Evolutionary conservation across 2,888 invertebrate species (phyloP), one percentile per base, ranked within the genome.

Genomic region (Erpobdella octoculata): DNA sequence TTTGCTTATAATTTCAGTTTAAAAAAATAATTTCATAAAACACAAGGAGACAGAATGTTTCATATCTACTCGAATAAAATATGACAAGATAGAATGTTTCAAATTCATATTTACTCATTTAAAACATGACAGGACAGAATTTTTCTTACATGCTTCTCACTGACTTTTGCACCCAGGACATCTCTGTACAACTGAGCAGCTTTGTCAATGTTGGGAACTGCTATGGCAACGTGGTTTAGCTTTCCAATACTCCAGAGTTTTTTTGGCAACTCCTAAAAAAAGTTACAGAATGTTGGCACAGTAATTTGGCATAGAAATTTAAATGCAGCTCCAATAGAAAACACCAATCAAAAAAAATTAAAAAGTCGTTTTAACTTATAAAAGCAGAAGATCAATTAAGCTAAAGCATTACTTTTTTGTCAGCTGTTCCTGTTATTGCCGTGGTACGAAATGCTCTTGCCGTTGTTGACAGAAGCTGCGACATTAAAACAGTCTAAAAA

Each of bases 171-270:
- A 38, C 86, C 86, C 37, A 87, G 80, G 35, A 86, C 80, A 79
- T 87, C 85, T 75, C 83, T 81, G 79, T 86, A 87, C 73, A 87
- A 81, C 12, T 81, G 77, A 2, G 85, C 79, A 18, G 86, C 80
- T 71, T 82, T 84, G 68, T 85, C 83, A 62, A 87, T 78, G 76
- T 87, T 84, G 12, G 86, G 85, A 12, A 85, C 85, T 48, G 87
- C 87, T 73, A 88, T 85, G 35, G 87, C 87, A 21, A 88, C 85
- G 80, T 87, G 87, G 78, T 87, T 87, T 15, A 88, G 80, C 75
- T 82, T 83, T 9, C 87, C 86, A 48, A 87, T 77, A 70, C 84
- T 82, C 82, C 83, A 83, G 4, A 76, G 73, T 35, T 64, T 73
- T 12, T 71, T 71, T 25, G 74, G 72, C 33, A 71, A 71, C 9